Evolutionary conservation across 2,113 vertebrate species (phyloP).

Genomic region (Phodopus roborovskii): DNA sequence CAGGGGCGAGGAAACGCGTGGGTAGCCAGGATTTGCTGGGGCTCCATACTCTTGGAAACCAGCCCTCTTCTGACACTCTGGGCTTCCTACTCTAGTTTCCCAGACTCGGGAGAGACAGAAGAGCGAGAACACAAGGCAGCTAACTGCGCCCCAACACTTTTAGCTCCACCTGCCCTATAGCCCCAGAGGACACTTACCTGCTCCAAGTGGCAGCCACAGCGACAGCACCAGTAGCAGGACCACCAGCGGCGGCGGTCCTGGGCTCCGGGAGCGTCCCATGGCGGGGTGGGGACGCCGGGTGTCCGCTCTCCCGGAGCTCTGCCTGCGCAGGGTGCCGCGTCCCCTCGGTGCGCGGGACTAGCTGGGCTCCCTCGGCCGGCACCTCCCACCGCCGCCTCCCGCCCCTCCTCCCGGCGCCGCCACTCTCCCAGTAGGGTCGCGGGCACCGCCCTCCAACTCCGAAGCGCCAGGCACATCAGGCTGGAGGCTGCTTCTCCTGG

Average conservation of each 20-base stretch:
- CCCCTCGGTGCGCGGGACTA: not conserved
- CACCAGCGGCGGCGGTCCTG: not conserved
- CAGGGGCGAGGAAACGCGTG: not conserved
- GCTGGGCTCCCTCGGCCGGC: not conserved
- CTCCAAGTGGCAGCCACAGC: not conserved
- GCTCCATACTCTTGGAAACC: not conserved
- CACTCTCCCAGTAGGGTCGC: slow-evolving; percentile 43
- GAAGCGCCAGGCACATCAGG: not conserved
- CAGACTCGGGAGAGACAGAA: not conserved
- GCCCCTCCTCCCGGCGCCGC: not conserved
- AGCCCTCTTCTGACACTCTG: not conserved
- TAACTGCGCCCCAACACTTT: not conserved
- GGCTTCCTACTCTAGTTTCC: not conserved
- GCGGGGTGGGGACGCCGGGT: not conserved
- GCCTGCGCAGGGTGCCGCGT: not conserved
- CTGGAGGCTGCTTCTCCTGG: not conserved
- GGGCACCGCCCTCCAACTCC: slow-evolving; percentile 72
- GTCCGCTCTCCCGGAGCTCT: not conserved
- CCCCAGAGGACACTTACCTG: slow-evolving; percentile 60
- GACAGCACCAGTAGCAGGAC: slow-evolving; percentile 15
- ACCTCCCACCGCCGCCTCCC: slow-evolving; percentile 9
- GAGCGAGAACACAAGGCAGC: not conserved
- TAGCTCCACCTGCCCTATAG: not conserved
- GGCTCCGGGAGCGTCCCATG: slow-evolving; percentile 4
- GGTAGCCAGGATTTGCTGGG: not conserved